phyloP scores from a whole-genome alignment of 2,113 vertebrate species.

The Ceyx cyanopectus region DNA sequence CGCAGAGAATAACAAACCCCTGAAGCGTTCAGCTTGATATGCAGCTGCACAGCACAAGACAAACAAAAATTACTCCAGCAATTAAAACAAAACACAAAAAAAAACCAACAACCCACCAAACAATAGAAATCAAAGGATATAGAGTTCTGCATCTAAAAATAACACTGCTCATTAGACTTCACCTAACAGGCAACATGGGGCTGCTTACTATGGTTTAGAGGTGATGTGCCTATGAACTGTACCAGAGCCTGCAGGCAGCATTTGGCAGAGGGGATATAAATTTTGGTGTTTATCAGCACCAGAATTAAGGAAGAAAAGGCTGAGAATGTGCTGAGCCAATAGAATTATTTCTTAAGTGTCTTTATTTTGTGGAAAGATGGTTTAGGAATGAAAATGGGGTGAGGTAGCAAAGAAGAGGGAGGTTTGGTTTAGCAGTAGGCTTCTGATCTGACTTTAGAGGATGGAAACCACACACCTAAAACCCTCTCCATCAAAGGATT shows the following conservation, averaged over 20 bases:
- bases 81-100: slow-evolving; percentile 48
- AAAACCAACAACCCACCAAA: slow-evolving; percentile 3
- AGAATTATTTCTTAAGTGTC: slow-evolving; percentile 4
- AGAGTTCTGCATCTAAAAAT: slow-evolving; percentile 68
- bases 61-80: slow-evolving; percentile 70
- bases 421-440: not conserved
- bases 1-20: slow-evolving; percentile 66
- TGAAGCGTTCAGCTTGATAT: slow-evolving; percentile 50
- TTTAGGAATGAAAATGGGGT: not conserved
- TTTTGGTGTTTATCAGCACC: slow-evolving; percentile 25
- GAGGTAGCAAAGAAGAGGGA: not conserved
- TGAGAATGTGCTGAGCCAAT: not conserved
- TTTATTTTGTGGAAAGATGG: not conserved
- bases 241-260: not conserved
- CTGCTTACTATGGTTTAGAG: slow-evolving; percentile 34
- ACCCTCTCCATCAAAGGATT: not conserved
- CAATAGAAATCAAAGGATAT: slow-evolving; percentile 73
- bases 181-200: slow-evolving; percentile 42
- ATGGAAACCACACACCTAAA: not conserved
- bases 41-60: slow-evolving; percentile 69
- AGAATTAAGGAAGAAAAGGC: slow-evolving; percentile 28
- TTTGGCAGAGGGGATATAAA: slow-evolving; percentile 18
- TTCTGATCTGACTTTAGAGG: not conserved
- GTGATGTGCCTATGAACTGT: not conserved
- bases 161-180: slow-evolving; percentile 56